phyloP scores from a whole-genome alignment of 2,113 vertebrate species.

The Odocoileus virginianus region DNA sequence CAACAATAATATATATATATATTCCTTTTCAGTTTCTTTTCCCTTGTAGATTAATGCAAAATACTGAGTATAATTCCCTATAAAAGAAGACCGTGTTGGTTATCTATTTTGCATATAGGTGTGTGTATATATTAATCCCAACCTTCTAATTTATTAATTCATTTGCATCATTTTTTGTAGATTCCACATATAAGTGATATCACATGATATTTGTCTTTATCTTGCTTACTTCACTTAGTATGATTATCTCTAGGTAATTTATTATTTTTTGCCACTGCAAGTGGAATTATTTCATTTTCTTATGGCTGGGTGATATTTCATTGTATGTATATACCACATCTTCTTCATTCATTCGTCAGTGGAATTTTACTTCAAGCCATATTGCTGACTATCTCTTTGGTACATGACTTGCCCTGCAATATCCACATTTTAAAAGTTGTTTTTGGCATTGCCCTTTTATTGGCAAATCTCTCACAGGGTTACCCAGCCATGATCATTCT shows the following conservation, averaged over 20 bases:
- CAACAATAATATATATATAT: neutral
- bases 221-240: neutral
- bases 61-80: neutral
- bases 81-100: neutral
- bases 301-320: neutral
- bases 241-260: neutral
- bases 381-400: neutral
- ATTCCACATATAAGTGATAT: neutral
- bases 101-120: neutral
- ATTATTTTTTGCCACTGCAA: neutral
- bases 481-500: neutral
- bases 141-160: neutral
- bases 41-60: neutral
- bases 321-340: neutral
- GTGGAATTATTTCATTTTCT: neutral
- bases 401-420: neutral
- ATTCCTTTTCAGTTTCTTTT: neutral
- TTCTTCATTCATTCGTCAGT: neutral
- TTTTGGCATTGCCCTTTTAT: neutral
- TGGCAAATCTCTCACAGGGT: neutral
- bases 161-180: neutral
- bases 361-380: neutral
- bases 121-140: neutral
- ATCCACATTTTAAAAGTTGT: neutral
- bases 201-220: neutral